These are phyloP conservation scores for Scrobipalpa costella DNA, from an alignment of 2,888 invertebrate genomes.

Conservation along the genomic window DNA sequence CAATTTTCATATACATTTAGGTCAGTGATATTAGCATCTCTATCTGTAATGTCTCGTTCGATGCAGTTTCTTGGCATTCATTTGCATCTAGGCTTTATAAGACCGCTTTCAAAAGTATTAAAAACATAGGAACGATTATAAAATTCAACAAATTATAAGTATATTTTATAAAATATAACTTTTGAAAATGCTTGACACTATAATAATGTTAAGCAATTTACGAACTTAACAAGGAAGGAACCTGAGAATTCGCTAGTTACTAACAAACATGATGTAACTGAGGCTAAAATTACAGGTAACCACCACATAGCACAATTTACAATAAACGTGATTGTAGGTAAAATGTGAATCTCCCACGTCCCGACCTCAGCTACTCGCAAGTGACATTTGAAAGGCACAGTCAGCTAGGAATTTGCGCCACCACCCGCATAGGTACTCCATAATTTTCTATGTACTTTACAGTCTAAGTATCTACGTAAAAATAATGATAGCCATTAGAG, in stretches of 20 bases:
- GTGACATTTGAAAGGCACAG: constrained; percentile 69
- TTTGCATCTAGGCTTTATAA: background rate
- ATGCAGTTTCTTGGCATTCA: background rate
- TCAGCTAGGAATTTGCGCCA: constrained; percentile 43
- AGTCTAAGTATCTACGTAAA: background rate
- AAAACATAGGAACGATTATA: no score
- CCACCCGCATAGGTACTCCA: constrained; percentile 38
- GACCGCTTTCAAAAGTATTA: no score
- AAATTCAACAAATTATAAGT: no score
- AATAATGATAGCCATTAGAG: background rate
- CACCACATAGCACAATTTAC: constrained; percentile 36
- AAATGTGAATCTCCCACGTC: constrained; percentile 68
- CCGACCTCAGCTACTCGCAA: constrained; percentile 47
- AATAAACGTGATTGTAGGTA: constrained; percentile 51
- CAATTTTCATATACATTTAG: constrained; percentile 15
- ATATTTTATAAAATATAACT: background rate
- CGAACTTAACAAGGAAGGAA: background rate
- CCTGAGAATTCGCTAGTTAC: background rate
- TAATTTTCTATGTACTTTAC: constrained; percentile 21
- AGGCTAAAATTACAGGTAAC: constrained; percentile 26
- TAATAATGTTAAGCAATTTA: background rate
- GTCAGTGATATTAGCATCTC: constrained; percentile 13
- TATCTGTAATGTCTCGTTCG: background rate
- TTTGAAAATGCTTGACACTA: background rate
- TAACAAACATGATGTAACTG: constrained; percentile 22